A percentile compares a stretch with the other conserved stretches of the same genome.
Evolutionary conservation across 2,113 vertebrate species (phyloP).

Genomic region (Emydura subglobosa): DNA sequence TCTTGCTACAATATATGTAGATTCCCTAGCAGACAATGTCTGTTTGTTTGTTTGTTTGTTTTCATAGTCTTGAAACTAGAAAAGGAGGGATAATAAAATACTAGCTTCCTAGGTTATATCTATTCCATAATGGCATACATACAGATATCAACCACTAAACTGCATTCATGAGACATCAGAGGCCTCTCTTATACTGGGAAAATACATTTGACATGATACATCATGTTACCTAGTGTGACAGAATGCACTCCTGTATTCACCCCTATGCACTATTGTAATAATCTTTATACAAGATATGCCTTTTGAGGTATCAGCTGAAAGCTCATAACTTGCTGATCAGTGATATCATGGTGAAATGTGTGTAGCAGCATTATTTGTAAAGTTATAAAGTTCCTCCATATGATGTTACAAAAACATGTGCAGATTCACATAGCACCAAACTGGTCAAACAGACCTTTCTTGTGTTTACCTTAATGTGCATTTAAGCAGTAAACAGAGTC

Average conservation of each 20-base stretch:
- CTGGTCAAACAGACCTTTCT: background rate
- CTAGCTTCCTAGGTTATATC: background rate
- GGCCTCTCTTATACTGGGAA: background rate
- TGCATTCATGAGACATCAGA: background rate
- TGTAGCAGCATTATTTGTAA: background rate
- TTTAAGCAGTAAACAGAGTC: background rate
- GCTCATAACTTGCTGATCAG: background rate
- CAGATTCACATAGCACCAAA: background rate
- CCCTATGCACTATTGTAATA: background rate
- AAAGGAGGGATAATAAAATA: background rate
- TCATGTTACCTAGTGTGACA: background rate
- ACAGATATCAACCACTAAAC: background rate
- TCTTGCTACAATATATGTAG: background rate
- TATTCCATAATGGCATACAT: background rate
- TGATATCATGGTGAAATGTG: background rate
- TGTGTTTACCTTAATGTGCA: background rate
- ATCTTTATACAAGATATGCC: background rate
- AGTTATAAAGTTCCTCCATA: background rate
- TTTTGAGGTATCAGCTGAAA: no score
- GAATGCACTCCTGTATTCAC: background rate
- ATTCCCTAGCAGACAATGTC: constrained; percentile 20
- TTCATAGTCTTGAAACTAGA: background rate
- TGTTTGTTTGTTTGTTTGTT: background rate
- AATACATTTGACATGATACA: background rate
- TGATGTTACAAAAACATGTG: background rate